phyloP scores from a whole-genome alignment of 1,140 invertebrate genomes.

The Drosophila subpulchrella region DNA sequence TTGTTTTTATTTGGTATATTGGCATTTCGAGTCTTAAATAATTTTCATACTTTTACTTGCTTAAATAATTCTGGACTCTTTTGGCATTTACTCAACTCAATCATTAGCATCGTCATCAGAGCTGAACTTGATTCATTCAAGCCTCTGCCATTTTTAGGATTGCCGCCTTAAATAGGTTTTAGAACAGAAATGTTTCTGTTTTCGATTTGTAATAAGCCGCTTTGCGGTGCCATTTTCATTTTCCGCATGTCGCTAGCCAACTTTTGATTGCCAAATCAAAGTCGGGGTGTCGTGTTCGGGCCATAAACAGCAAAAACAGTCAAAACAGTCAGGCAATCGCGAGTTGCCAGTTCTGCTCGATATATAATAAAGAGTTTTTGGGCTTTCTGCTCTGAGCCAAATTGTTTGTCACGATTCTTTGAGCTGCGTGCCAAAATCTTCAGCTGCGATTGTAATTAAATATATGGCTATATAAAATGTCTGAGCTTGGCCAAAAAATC shows the following conservation, averaged over 20 bases:
- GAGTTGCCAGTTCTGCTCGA: slow-evolving; percentile 24
- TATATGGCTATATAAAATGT: slow-evolving; percentile 36
- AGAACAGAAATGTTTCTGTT: slow-evolving; percentile 20
- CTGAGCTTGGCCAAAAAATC: slow-evolving; percentile 29
- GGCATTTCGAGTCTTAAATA: neutral
- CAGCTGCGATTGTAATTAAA: slow-evolving; percentile 50
- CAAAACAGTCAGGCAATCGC: slow-evolving; percentile 37
- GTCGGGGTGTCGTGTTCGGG: slow-evolving; percentile 42
- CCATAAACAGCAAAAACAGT: slow-evolving; percentile 62
- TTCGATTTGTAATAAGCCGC: slow-evolving; percentile 32
- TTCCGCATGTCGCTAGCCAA: slow-evolving; percentile 33
- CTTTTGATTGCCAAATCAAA: slow-evolving; percentile 57
- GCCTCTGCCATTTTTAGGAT: slow-evolving; percentile 28
- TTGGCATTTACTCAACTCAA: slow-evolving; percentile 5
- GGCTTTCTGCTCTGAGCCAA: slow-evolving; percentile 40
- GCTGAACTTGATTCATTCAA: slow-evolving; percentile 13
- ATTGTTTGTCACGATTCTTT: slow-evolving; percentile 72
- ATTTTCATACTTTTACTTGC: neutral
- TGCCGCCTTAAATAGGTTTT: slow-evolving; percentile 24
- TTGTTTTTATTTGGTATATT: neutral
- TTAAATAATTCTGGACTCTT: slow-evolving; percentile 9
- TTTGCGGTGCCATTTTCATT: slow-evolving; percentile 49
- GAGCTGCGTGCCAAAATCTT: slow-evolving; percentile 61
- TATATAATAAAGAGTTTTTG: slow-evolving; percentile 1
- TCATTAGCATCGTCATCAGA: slow-evolving; percentile 17